Evolutionary conservation across 2,113 vertebrate species (phyloP), one percentile per base, ranked within the genome.

Genomic region (Halichoeres trimaculatus): DNA sequence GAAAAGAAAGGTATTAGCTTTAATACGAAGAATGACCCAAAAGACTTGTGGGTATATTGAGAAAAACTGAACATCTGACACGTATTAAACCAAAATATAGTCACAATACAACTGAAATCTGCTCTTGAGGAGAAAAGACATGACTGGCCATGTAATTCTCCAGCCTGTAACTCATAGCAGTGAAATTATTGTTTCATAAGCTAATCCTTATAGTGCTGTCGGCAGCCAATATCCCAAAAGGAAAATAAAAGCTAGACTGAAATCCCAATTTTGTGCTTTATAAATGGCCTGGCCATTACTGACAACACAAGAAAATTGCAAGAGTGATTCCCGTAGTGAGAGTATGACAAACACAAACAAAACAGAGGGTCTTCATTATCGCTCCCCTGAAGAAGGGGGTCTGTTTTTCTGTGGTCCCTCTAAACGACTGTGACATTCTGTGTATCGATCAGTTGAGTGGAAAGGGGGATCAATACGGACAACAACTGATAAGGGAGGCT

Each of bases 371-470:
- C 73, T 81, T 81, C 74, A 70, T 89, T 66, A 74, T 67, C 54
- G 77, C 68, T 55, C 77, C 79, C 79, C 76, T 75, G 9, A 35
- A 74, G 55, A 67, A 43, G 22, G 60, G 57, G 68, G 57, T 67
- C 65, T 52, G 45, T 51, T 56, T 47, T 51, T 57, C 76, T 64
- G 66, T 56, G 50, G 78, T 68, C 81, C 55, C 69, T 86, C 85
- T 89, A 90, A 89, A 92, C 80, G 79, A 81, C 88, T 51, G 84
- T 88, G 89, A 89, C 87, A 89, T 90, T 92, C 80, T 80, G 76
- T n/a, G 69, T 76, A 91, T 94, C 50, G 88, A 94, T 85, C 69
- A 88, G 58, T 35, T 57, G 83, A 83, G 82, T 59, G 77, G 75
- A 81, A 80, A 88, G 83, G 30, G 41, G 80, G 78, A 89, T 93